Conservation (phyloP, 2,113 vertebrate genomes). For the Pogonocichla stellata region DNA sequence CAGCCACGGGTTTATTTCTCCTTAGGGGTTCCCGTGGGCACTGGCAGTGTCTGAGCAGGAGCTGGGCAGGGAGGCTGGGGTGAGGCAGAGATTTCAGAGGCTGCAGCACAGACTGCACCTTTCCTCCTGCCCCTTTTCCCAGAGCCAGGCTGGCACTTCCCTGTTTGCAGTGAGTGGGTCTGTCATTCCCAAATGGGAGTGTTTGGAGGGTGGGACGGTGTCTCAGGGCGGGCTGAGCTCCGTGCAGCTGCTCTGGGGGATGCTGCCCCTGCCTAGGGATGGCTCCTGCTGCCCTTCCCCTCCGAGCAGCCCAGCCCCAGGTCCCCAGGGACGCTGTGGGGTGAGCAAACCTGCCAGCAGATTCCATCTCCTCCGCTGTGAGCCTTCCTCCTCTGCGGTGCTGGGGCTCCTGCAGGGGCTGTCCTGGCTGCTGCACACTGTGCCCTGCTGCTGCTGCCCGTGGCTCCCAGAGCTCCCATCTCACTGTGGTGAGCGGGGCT, state of each 20-base stretch:
- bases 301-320: fast-evolving
- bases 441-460: not conserved
- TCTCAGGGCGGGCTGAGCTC: not conserved
- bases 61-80: not conserved
- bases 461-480: fast-evolving
- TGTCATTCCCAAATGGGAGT: not conserved
- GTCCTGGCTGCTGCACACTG: fast-evolving
- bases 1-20: fast-evolving
- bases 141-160: not conserved
- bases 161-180: not conserved
- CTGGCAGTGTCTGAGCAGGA: not conserved
- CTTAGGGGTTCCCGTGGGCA: not conserved
- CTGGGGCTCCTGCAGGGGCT: fast-evolving
- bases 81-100: not conserved
- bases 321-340: fast-evolving
- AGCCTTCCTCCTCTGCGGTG: fast-evolving
- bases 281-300: not conserved
- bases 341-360: fast-evolving
- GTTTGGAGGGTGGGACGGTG: fast-evolving
- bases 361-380: fast-evolving
- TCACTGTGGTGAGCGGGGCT: fast-evolving
- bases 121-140: not conserved
- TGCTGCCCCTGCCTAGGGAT: fast-evolving
- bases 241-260: fast-evolving
- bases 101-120: not conserved